Percentiles rank a stretch among this genome's conserved stretches.
These are phyloP conservation scores for Myopa tessellatipennis DNA, from an alignment of 2,888 invertebrate genomes.

Conservation along the genomic window DNA sequence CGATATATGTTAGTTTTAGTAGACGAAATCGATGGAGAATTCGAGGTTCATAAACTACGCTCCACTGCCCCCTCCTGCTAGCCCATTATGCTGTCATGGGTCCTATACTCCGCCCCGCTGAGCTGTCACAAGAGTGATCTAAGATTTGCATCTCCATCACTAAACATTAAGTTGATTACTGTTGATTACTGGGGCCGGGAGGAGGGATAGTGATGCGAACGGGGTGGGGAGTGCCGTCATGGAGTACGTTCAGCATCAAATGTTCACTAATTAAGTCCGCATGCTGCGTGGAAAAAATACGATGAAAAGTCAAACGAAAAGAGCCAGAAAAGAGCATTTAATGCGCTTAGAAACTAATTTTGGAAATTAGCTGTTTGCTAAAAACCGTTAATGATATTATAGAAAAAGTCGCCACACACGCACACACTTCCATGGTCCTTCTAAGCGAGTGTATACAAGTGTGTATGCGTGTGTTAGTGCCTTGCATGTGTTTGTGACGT, in stretches of 20 bases:
- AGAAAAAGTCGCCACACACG: neutral
- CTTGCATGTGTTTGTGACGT: neutral
- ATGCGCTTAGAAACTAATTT: neutral
- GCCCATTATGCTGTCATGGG: no score
- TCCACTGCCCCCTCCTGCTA: no score
- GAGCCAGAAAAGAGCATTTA: neutral
- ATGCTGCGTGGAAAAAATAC: neutral
- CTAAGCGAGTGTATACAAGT: neutral
- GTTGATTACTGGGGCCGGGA: neutral
- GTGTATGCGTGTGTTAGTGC: conserved; percentile 1
- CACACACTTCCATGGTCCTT: neutral
- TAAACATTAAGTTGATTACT: no score
- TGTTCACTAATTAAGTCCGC: neutral
- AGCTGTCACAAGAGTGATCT: no score
- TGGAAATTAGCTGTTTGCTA: neutral
- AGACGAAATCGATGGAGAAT: no score
- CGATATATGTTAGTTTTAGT: no score
- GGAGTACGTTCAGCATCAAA: neutral
- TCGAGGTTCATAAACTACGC: no score
- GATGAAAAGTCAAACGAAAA: neutral
- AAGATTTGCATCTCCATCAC: no score
- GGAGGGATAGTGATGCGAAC: neutral
- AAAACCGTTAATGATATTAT: neutral
- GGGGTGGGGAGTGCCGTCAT: neutral
- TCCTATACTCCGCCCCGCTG: no score